Conservation (phyloP, 2,113 vertebrate genomes). For the Steatornis caripensis region DNA sequence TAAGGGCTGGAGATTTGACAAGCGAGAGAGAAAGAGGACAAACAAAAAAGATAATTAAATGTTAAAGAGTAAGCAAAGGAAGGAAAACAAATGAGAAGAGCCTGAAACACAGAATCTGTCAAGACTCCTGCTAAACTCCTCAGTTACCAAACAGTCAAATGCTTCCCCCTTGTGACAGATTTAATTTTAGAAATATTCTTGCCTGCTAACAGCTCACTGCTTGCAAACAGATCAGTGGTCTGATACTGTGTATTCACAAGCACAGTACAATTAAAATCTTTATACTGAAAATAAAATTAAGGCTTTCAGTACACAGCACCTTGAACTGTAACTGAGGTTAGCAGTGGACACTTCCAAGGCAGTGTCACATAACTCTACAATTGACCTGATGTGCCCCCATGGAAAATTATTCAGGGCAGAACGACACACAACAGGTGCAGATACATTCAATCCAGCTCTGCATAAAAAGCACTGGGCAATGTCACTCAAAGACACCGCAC, state of each 20-base stretch:
- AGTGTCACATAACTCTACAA: not conserved
- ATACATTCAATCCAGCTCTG: not conserved
- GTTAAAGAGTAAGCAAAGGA: not conserved
- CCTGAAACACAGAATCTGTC: not conserved
- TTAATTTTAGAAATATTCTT: conserved; percentile 30
- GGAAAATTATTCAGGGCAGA: not conserved
- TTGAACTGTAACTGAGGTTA: not conserved
- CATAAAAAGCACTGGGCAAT: not conserved
- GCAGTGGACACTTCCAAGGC: not conserved
- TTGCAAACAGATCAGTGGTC: not conserved
- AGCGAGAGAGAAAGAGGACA: not conserved
- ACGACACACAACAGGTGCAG: not conserved
- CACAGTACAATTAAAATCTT: not conserved
- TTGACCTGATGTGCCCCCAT: fast-evolving
- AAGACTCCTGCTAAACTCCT: not conserved
- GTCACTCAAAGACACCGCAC: not conserved
- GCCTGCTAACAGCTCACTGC: not conserved
- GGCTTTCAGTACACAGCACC: not conserved
- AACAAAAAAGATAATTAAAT: not conserved
- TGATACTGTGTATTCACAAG: fast-evolving
- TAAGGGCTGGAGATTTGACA: not conserved
- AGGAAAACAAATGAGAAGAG: not conserved
- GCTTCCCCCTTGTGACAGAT: conserved; percentile 57
- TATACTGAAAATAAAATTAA: not conserved
- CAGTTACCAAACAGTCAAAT: conserved; percentile 35